phyloP scores from a whole-genome alignment of 2,888 invertebrate genomes.

The Diadegma fenestrale region DNA sequence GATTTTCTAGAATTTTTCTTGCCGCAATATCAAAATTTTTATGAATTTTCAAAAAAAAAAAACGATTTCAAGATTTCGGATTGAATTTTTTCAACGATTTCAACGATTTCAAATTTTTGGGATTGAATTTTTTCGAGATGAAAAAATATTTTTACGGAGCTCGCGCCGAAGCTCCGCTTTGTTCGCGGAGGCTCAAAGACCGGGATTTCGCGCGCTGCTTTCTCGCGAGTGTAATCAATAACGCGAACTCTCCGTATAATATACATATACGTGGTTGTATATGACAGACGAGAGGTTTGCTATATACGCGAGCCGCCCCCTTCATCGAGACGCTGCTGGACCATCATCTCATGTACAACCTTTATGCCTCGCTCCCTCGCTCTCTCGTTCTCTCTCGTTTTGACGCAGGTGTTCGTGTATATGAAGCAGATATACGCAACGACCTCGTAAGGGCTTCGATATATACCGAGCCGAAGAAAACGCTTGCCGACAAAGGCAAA shows the following conservation, averaged over 20 bases:
- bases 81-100: neutral
- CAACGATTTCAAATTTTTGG: no score
- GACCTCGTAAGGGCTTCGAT: constrained; percentile 50
- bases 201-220: constrained; percentile 72
- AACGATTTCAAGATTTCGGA: no score
- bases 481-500: constrained; percentile 82
- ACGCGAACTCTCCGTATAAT: constrained; percentile 73
- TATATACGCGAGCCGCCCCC: constrained; percentile 46
- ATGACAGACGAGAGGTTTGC: constrained; percentile 60
- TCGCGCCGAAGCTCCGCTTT: constrained; percentile 20
- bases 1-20: no score
- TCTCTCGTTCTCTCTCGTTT: constrained; percentile 78
- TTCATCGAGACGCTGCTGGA: constrained; percentile 70
- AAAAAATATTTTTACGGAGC: neutral
- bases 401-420: constrained; percentile 76
- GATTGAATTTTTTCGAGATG: no score
- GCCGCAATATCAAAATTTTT: no score
- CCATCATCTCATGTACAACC: constrained; percentile 73
- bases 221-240: constrained; percentile 81
- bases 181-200: constrained; percentile 31
- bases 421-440: constrained; percentile 58
- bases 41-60: no score
- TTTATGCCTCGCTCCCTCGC: constrained; percentile 81
- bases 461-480: constrained; percentile 77
- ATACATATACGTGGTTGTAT: constrained; percentile 24